Percentiles rank a stretch among this genome's conserved stretches.
phyloP scores from a whole-genome alignment of 2,888 invertebrate species.

The Polydesmus complanatus region DNA sequence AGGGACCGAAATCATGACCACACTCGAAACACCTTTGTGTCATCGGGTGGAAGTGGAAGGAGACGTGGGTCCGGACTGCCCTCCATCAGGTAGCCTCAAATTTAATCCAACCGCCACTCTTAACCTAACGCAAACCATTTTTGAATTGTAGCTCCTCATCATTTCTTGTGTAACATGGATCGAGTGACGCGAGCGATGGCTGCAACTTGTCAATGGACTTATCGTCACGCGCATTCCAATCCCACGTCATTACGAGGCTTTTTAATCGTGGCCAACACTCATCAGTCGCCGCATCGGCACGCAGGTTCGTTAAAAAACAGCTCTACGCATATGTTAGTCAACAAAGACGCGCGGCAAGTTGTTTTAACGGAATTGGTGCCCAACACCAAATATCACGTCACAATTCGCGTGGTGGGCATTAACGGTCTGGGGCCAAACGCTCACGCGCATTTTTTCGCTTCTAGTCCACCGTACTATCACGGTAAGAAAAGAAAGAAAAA shows the following conservation, averaged over 20 bases:
- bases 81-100: slow-evolving; percentile 4
- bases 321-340: slow-evolving; percentile 6
- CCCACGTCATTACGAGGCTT: slow-evolving; percentile 1
- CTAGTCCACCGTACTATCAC: neutral
- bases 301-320: slow-evolving; percentile 2
- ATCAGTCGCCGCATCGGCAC: slow-evolving; percentile 1
- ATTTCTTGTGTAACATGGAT: neutral
- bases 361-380: slow-evolving; percentile 6
- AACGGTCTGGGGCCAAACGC: slow-evolving; percentile 9
- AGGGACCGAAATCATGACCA: neutral
- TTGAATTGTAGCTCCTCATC: slow-evolving; percentile 1
- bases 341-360: slow-evolving; percentile 6
- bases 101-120: neutral
- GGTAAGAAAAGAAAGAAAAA: neutral
- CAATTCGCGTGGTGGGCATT: slow-evolving; percentile 3
- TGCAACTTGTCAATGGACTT: slow-evolving; percentile 3
- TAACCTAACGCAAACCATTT: neutral
- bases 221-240: slow-evolving; percentile 5
- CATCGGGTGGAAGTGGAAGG: slow-evolving; percentile 1
- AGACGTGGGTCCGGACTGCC: slow-evolving; percentile 4
- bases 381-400: slow-evolving; percentile 11
- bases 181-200: neutral
- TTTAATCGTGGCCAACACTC: slow-evolving; percentile 7
- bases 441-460: slow-evolving; percentile 11
- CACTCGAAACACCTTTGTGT: slow-evolving; percentile 3